Evolutionary conservation across 2,113 vertebrate species (phyloP).

Genomic region (Dicaeum eximium): DNA sequence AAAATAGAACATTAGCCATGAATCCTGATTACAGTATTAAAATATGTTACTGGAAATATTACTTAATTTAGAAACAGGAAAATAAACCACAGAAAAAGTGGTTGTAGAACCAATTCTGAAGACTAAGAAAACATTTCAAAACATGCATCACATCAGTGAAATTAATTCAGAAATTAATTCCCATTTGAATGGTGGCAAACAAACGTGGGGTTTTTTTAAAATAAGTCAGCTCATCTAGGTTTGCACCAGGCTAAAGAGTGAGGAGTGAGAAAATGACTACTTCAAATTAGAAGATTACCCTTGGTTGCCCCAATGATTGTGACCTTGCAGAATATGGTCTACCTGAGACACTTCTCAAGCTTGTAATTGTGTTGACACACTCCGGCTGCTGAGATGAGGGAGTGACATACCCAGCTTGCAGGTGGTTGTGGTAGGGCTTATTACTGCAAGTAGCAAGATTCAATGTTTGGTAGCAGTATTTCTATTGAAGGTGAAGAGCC

Average conservation of each 20-base stretch:
- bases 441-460: not conserved
- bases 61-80: not conserved
- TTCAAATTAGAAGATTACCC: not conserved
- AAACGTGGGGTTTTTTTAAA: fast-evolving
- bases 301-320: not conserved
- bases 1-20: not conserved
- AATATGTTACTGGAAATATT: not conserved
- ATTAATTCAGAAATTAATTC: not conserved
- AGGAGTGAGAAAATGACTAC: not conserved
- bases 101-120: not conserved
- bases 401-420: not conserved
- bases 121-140: not conserved
- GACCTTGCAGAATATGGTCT: not conserved
- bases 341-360: not conserved
- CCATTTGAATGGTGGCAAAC: not conserved
- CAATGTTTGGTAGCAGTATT: not conserved
- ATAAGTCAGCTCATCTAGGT: not conserved
- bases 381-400: not conserved
- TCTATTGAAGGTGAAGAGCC: not conserved
- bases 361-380: not conserved
- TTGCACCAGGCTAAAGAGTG: not conserved
- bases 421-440: not conserved
- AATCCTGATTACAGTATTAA: not conserved
- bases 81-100: no score
- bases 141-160: not conserved